Conservation (phyloP, 2,888 invertebrate species). For the Caradrina kadenii region DNA sequence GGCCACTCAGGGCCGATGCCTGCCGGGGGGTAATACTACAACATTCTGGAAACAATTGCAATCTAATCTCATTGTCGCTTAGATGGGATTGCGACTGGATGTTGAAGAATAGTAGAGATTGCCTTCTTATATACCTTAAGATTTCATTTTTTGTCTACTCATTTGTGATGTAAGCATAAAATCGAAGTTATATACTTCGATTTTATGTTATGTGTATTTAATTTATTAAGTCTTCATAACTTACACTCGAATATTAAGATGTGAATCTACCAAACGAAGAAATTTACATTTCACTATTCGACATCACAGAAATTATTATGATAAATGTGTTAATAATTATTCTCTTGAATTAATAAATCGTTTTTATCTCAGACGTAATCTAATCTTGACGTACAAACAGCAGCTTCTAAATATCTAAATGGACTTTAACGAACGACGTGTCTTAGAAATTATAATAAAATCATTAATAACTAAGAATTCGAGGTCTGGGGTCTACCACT, state of each 20-base stretch:
- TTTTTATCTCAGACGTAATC: constrained; percentile 39
- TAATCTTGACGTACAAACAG: constrained; percentile 47
- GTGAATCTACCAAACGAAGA: constrained; percentile 12
- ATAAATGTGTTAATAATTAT: constrained; percentile 51
- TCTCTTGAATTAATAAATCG: constrained; percentile 39
- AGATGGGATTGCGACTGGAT: too few relatives aligned
- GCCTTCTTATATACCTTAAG: not conserved
- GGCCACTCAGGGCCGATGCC: too few relatives aligned
- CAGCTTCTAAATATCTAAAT: constrained; percentile 44
- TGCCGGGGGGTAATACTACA: too few relatives aligned
- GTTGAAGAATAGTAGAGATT: too few relatives aligned
- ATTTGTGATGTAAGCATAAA: too few relatives aligned
- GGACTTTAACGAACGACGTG: constrained; percentile 53
- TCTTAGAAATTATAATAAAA: constrained; percentile 58
- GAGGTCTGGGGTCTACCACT: too few relatives aligned
- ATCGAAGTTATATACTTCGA: too few relatives aligned
- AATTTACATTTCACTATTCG: constrained; percentile 30
- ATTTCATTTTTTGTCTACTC: too few relatives aligned
- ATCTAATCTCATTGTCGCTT: too few relatives aligned
- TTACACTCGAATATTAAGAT: constrained; percentile 23
- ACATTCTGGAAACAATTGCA: too few relatives aligned
- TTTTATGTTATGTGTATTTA: too few relatives aligned
- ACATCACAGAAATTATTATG: constrained; percentile 46
- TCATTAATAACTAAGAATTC: constrained; percentile 55
- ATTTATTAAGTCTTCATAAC: not conserved